These are phyloP conservation scores for Babyrousa celebensis DNA, from an alignment of 2,797 vertebrate species.

Conservation along the genomic window DNA sequence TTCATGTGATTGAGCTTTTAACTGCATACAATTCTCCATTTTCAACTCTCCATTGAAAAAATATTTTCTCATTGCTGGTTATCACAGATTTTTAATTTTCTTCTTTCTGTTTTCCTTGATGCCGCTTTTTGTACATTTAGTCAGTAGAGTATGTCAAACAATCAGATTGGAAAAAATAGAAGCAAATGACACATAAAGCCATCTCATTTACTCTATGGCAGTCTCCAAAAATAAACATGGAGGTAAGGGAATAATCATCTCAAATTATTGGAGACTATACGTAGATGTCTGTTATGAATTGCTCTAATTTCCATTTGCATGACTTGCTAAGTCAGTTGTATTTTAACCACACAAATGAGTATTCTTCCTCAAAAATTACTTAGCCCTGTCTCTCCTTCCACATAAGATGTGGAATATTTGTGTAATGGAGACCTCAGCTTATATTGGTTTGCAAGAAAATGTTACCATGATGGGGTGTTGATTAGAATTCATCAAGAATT, in stretches of 20 bases:
- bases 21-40: neutral
- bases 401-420: neutral
- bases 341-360: neutral
- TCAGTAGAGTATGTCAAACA: constrained; percentile 29
- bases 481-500: constrained; percentile 42
- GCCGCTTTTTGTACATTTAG: neutral
- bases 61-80: neutral
- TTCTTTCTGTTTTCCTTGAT: constrained; percentile 10
- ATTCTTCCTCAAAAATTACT: constrained; percentile 30
- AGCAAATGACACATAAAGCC: neutral
- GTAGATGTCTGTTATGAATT: constrained; percentile 32
- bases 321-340: neutral
- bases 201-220: neutral
- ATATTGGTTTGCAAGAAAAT: neutral
- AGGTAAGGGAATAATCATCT: neutral
- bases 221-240: constrained; percentile 13
- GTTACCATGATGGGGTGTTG: neutral
- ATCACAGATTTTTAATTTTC: neutral
- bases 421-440: neutral
- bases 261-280: neutral
- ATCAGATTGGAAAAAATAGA: constrained; percentile 6
- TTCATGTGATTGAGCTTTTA: constrained; percentile 45
- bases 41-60: neutral
- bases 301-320: constrained; percentile 25
- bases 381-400: constrained; percentile 33